A percentile compares a stretch with the other conserved stretches of the same genome.
Conservation (phyloP, 1,140 invertebrate species). For the Macrotrachela quadricornifera region DNA sequence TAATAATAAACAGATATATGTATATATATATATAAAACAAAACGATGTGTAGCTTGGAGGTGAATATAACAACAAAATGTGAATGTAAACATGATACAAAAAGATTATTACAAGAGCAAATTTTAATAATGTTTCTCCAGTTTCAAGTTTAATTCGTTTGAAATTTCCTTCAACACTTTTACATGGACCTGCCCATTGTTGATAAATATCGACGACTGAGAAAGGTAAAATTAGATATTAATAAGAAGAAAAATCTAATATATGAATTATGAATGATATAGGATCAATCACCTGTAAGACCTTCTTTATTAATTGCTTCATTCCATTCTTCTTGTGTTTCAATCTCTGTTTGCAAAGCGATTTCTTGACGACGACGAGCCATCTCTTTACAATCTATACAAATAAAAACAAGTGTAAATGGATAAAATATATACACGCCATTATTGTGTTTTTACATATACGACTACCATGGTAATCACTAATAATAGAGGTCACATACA, state of each 20-base stretch:
- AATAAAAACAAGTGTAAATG: too few species aligned
- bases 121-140: slow-evolving; percentile 55
- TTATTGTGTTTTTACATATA: too few species aligned
- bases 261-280: not conserved
- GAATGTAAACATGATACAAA: not conserved
- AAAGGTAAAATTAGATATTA: not conserved
- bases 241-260: too few species aligned
- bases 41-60: not conserved
- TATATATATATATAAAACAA: too few species aligned
- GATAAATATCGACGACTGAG: slow-evolving; percentile 2
- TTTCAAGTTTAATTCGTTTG: slow-evolving; percentile 66
- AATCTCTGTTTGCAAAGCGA: slow-evolving; percentile 22
- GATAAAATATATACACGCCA: too few species aligned
- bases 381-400: slow-evolving; percentile 9
- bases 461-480: too few species aligned
- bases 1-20: too few species aligned
- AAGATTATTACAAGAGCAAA: slow-evolving; percentile 45
- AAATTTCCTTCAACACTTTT: slow-evolving; percentile 60
- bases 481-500: too few species aligned
- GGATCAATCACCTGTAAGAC: slow-evolving; percentile 44
- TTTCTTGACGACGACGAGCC: slow-evolving; percentile 25
- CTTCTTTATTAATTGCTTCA: slow-evolving; percentile 50
- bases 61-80: not conserved
- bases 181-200: slow-evolving; percentile 20
- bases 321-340: slow-evolving; percentile 60